A percentile compares a stretch with the other conserved stretches of the same genome.
phyloP scores from a whole-genome alignment of 2,888 invertebrate species.

The Meiosimyza decipiens region DNA sequence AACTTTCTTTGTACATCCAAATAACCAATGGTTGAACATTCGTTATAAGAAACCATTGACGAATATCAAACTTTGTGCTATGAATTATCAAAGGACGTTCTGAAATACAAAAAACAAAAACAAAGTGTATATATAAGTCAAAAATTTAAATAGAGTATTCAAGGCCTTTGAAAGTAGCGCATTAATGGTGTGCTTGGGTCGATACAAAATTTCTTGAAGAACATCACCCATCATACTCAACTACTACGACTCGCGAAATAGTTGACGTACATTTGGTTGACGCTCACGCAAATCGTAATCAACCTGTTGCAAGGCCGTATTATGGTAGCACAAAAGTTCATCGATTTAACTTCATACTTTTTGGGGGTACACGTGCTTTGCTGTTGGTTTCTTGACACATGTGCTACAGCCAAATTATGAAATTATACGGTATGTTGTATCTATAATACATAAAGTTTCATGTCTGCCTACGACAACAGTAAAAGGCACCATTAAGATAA shows the following conservation, averaged over 20 bases:
- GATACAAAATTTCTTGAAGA: too few relatives aligned
- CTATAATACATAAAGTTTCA: too few relatives aligned
- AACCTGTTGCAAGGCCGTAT: not conserved
- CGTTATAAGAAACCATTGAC: constrained; percentile 95
- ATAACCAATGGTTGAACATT: constrained; percentile 90
- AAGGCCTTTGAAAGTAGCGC: not conserved
- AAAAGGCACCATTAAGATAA: too few relatives aligned
- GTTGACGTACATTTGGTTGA: not conserved
- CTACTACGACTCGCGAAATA: too few relatives aligned
- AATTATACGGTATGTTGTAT: too few relatives aligned
- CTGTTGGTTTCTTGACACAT: too few relatives aligned
- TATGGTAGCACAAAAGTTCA: not conserved
- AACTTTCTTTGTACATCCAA: constrained; percentile 95
- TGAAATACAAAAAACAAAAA: constrained; percentile 61
- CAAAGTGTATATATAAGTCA: not conserved
- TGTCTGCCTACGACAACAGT: too few relatives aligned
- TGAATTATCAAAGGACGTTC: constrained; percentile 90
- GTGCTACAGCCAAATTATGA: too few relatives aligned
- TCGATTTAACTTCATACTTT: constrained; percentile 9
- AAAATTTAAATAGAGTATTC: not conserved
- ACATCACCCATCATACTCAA: too few relatives aligned
- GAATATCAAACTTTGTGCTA: constrained; percentile 93
- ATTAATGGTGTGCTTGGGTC: not conserved
- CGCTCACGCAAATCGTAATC: constrained; percentile 7
- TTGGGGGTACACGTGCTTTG: not conserved